Conservation (phyloP, 2,888 invertebrate species). For the Epinotia brunnichana region DNA sequence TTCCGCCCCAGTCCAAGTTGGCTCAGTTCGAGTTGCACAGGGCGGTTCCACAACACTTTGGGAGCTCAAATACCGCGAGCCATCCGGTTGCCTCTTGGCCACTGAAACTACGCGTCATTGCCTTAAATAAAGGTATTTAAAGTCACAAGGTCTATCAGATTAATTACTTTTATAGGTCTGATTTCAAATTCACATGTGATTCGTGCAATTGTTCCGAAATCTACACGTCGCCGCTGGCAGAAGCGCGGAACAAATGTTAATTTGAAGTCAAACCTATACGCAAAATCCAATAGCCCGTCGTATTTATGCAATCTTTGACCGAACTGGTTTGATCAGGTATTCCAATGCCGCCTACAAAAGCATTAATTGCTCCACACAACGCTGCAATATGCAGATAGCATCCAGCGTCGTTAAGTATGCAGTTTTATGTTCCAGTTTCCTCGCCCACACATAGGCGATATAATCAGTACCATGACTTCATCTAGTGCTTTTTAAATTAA, state of each 20-base stretch:
- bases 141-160: too few species aligned
- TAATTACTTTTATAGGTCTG: too few species aligned
- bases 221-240: too few species aligned
- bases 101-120: too few species aligned
- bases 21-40: too few species aligned
- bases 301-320: constrained; percentile 19
- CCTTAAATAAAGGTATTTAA: too few species aligned
- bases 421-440: constrained; percentile 18
- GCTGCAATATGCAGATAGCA: constrained; percentile 30
- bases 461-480: neutral
- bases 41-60: too few species aligned
- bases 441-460: neutral
- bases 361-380: constrained; percentile 16
- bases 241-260: neutral
- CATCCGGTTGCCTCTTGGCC: too few species aligned
- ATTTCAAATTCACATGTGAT: neutral
- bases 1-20: too few species aligned
- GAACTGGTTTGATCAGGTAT: constrained; percentile 14
- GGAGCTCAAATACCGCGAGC: too few species aligned
- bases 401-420: constrained; percentile 16
- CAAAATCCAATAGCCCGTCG: neutral
- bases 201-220: too few species aligned
- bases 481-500: too few species aligned
- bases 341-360: constrained; percentile 11
- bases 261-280: neutral